Evolutionary conservation across 2,888 invertebrate genomes (phyloP).

Genomic region (Panopea generosa): DNA sequence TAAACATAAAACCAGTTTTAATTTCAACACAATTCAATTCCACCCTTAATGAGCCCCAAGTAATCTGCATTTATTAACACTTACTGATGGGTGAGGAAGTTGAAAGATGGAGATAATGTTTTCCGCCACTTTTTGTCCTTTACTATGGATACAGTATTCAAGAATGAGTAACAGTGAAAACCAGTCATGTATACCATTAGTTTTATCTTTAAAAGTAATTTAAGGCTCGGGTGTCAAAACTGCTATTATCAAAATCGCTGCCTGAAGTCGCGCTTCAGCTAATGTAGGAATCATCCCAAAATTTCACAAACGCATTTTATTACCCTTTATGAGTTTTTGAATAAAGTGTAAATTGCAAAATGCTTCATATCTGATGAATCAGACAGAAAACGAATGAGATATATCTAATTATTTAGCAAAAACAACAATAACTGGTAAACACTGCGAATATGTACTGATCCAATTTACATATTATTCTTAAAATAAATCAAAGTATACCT

Average conservation of each 20-base stretch:
- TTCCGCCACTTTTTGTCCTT: not conserved
- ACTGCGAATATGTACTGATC: not conserved
- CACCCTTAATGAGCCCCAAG: slow-evolving; percentile 12
- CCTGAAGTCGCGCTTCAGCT: not conserved
- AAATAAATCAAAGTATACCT: too few species aligned
- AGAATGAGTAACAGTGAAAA: slow-evolving; percentile 46
- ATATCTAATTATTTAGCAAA: slow-evolving; percentile 16
- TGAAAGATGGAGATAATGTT: too few species aligned
- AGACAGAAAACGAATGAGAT: not conserved
- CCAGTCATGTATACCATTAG: slow-evolving; percentile 31
- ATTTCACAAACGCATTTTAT: slow-evolving; percentile 11
- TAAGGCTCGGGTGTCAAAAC: slow-evolving; percentile 45
- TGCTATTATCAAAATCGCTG: slow-evolving; percentile 21
- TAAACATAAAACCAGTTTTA: too few species aligned
- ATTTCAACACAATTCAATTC: not conserved
- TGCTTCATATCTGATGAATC: slow-evolving; percentile 11
- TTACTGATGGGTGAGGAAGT: too few species aligned
- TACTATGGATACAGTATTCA: not conserved
- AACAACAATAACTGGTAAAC: not conserved
- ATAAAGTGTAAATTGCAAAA: slow-evolving; percentile 2
- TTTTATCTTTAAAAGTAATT: slow-evolving; percentile 54
- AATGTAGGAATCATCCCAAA: not conserved
- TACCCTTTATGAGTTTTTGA: slow-evolving; percentile 14
- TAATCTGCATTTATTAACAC: not conserved
- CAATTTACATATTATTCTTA: too few species aligned